Percentiles rank a stretch among this genome's conserved stretches.
phyloP scores from a whole-genome alignment of 2,797 vertebrate genomes.

The Diceros bicornis region DNA sequence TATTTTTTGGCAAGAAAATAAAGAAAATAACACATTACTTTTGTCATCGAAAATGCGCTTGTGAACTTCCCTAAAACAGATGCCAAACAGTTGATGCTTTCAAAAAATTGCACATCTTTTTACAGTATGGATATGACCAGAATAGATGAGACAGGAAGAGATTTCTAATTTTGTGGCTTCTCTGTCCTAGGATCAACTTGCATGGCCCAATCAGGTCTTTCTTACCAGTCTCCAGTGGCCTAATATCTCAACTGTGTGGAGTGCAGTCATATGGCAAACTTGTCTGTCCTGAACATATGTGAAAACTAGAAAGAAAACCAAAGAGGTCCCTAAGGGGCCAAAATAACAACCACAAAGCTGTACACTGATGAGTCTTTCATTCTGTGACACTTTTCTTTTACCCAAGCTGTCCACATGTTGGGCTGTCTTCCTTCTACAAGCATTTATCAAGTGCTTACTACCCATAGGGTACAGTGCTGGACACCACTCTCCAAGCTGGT shows the following conservation, averaged over 20 bases:
- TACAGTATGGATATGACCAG: constrained; percentile 74
- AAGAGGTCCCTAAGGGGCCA: background rate
- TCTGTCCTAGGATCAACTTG: constrained; percentile 21
- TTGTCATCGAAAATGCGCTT: constrained; percentile 75
- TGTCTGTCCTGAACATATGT: background rate
- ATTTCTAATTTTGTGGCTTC: constrained; percentile 67
- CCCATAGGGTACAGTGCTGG: background rate
- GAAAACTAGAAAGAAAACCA: constrained; percentile 15
- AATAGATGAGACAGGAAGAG: constrained; percentile 71
- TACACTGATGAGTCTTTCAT: background rate
- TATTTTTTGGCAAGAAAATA: constrained; percentile 79
- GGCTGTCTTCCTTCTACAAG: background rate
- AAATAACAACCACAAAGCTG: background rate
- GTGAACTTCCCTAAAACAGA: constrained; percentile 78
- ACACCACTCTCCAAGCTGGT: background rate
- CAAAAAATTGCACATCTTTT: constrained; percentile 76
- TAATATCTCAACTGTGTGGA: background rate
- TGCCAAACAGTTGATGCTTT: constrained; percentile 75
- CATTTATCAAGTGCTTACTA: background rate
- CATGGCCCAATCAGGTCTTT: constrained; percentile 18
- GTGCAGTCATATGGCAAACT: background rate
- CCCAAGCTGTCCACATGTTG: background rate
- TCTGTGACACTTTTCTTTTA: background rate
- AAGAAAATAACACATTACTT: constrained; percentile 79
- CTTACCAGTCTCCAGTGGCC: background rate